A percentile compares a stretch with the other conserved stretches of the same genome.
phyloP scores from a whole-genome alignment of 2,888 invertebrate species.

The Anoncus sp. region DNA sequence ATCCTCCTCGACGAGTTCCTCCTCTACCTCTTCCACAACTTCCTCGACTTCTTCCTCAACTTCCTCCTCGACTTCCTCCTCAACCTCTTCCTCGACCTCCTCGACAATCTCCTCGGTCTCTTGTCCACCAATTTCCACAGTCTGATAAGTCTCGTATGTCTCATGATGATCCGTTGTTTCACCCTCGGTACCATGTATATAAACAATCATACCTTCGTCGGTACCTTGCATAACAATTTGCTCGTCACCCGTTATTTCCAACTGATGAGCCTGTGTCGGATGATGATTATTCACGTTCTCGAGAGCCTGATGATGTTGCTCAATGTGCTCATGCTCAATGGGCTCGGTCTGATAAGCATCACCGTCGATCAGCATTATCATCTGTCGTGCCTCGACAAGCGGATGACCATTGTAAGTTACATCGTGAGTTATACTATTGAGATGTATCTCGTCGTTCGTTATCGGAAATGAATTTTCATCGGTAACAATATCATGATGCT shows the following conservation, averaged over 20 bases:
- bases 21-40: constrained; percentile 79
- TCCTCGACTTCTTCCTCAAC: constrained; percentile 73
- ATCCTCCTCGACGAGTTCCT: constrained; percentile 78
- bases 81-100: constrained; percentile 77
- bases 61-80: constrained; percentile 79
- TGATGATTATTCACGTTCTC: too few relatives aligned
- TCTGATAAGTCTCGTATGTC: constrained; percentile 67
- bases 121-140: constrained; percentile 50
- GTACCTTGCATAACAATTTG: constrained; percentile 79
- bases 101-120: constrained; percentile 64
- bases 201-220: constrained; percentile 79
- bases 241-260: constrained; percentile 76
- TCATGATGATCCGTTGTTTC: constrained; percentile 70
- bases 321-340: constrained; percentile 61
- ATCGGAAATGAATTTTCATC: constrained; percentile 70
- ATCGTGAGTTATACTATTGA: constrained; percentile 69
- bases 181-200: constrained; percentile 77
- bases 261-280: constrained; percentile 78
- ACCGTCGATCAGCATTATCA: constrained; percentile 80
- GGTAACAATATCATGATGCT: constrained; percentile 82
- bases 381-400: constrained; percentile 78
- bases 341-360: constrained; percentile 69
- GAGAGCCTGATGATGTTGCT: constrained; percentile 75
- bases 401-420: constrained; percentile 81
- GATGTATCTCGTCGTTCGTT: constrained; percentile 63